Evolutionary conservation across 2,797 vertebrate genomes (phyloP).

Genomic region (Cynopterus sphinx): DNA sequence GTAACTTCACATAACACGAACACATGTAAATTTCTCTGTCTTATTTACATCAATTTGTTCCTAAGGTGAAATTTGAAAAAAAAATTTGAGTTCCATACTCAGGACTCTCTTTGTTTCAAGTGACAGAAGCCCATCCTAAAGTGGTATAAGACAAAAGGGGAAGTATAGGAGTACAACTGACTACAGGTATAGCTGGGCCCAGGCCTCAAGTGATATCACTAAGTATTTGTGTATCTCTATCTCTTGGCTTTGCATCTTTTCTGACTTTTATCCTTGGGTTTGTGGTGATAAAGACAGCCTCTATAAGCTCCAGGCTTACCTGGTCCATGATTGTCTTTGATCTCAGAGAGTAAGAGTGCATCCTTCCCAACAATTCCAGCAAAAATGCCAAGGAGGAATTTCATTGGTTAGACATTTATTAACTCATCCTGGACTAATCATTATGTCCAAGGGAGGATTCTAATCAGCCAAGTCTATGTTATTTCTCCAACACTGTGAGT

Average conservation of each 20-base stretch:
- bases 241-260: not conserved
- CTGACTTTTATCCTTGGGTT: not conserved
- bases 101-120: not conserved
- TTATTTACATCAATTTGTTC: not conserved
- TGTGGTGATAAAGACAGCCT: not conserved
- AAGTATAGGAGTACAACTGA: not conserved
- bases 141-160: not conserved
- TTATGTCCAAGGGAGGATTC: not conserved
- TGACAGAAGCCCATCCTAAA: not conserved
- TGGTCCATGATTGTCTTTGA: not conserved
- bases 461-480: not conserved
- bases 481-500: not conserved
- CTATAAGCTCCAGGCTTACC: not conserved
- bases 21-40: not conserved
- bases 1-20: not conserved
- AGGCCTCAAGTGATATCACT: not conserved
- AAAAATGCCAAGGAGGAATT: not conserved
- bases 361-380: not conserved
- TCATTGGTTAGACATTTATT: not conserved
- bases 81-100: not conserved
- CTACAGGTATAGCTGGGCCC: not conserved
- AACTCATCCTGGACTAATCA: not conserved
- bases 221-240: not conserved
- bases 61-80: slow-evolving; percentile 25
- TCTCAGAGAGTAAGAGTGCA: not conserved